These are phyloP conservation scores for Campopleginae sp. DNA, from an alignment of 2,888 invertebrate species.

Conservation along the genomic window DNA sequence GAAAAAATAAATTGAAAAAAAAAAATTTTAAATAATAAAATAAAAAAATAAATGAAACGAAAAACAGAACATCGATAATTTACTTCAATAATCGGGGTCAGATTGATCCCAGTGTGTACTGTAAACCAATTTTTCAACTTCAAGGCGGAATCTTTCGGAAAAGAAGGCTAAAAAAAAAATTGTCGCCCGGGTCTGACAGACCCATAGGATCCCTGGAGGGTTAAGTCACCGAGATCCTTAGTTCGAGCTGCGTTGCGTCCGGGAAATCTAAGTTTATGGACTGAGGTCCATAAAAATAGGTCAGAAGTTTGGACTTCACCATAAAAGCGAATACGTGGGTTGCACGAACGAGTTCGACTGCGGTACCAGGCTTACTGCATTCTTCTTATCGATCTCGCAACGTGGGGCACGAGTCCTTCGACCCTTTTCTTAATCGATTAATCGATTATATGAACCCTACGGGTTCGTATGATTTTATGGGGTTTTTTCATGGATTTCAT, in stretches of 20 bases:
- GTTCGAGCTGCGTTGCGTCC: background rate
- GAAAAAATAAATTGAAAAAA: too few species aligned
- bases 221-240: too few species aligned
- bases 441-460: background rate
- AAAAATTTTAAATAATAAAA: too few species aligned
- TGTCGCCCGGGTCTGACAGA: too few species aligned
- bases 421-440: background rate
- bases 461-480: background rate
- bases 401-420: background rate
- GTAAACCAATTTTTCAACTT: too few species aligned
- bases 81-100: too few species aligned
- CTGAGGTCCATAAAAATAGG: background rate
- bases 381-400: conserved; percentile 57
- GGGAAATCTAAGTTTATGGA: background rate
- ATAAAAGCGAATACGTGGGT: conserved; percentile 34
- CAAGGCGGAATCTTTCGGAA: too few species aligned
- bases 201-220: too few species aligned
- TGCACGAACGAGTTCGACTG: conserved; percentile 68
- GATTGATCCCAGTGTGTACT: too few species aligned
- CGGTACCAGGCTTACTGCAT: conserved; percentile 62
- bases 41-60: too few species aligned
- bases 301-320: conserved; percentile 23
- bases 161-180: too few species aligned
- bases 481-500: background rate
- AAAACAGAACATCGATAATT: too few species aligned